Evolutionary conservation across 2,797 vertebrate species (phyloP), one percentile per base, ranked within the genome.

Genomic region (Takifugu ocellatus): DNA sequence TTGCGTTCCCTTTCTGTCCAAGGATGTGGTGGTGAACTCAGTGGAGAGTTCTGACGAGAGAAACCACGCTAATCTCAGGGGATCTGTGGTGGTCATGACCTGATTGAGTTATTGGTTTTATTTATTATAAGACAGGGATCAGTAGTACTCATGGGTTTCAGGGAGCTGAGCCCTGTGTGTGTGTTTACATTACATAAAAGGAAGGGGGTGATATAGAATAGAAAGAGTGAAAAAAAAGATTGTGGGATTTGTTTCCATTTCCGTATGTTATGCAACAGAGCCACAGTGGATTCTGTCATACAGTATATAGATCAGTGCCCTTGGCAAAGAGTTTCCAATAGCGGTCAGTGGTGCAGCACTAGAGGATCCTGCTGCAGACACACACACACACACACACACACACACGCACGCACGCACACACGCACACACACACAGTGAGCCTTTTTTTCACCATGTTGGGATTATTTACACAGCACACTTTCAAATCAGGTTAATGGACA

Each of bases 231-330:
- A 48, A 42, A 42, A 12, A 45, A 50, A 46, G 43, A 57, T 21
- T 21, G 46, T 46, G 31, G 2, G 7, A 44, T 63, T 60, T 43
- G 58, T 63, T 68, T 71, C 72, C 47, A 71, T 80, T 78, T 81
- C 56, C 45, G 27, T 66, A 25, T 48, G 68, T 90, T 86, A 87
- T 16, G 59, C 71, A 89, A 87, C n/a, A 27, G 31, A 58, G 51
- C 25, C 66, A 56, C 48, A 65, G 26, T 39, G 51, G 63, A 56
- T 66, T 65, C 42, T 72, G 49, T 61, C 54, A 63, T 66, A 21
- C 21, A 21, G 21, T 21, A 60, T 84, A 76, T 79, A 57, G 87
- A 89, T 88, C 75, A 77, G 29, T 72, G 78, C 87, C 78, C 59
- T 1, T 59, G 86, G 86, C 47, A 73, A 53, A 49, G 45, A 58